Percentiles rank a stretch among this genome's conserved stretches.
phyloP scores from a whole-genome alignment of 2,797 vertebrate genomes.

The Ctenopoma multispine region DNA sequence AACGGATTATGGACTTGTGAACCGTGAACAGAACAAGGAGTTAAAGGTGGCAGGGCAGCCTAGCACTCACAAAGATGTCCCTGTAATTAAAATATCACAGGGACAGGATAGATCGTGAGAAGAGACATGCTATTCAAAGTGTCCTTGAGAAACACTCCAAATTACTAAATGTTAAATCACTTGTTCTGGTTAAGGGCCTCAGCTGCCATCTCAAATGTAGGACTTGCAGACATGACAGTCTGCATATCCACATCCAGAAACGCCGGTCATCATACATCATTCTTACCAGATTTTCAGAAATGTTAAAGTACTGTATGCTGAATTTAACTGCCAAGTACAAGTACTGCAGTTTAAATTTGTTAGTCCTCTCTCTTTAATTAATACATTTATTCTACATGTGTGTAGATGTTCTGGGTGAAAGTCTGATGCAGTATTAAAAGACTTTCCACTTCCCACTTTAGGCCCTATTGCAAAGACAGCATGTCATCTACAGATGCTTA shows the following conservation, averaged over 20 bases:
- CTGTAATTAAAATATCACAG: slow-evolving; percentile 52
- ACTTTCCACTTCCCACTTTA: slow-evolving; percentile 1
- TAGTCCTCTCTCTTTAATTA: neutral
- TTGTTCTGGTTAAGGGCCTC: neutral
- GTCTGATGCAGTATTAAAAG: neutral
- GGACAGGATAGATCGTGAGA: slow-evolving; percentile 44
- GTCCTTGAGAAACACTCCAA: slow-evolving; percentile 46
- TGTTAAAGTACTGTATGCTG: too few species aligned
- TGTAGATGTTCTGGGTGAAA: neutral
- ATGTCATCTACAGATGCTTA: neutral
- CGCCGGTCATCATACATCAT: too few species aligned
- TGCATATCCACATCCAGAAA: too few species aligned
- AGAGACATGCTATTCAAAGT: neutral
- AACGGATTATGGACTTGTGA: slow-evolving; percentile 50
- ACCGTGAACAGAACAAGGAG: slow-evolving; percentile 45
- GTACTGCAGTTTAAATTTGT: too few species aligned
- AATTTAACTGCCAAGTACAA: too few species aligned
- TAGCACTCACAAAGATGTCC: slow-evolving; percentile 20
- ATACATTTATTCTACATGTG: neutral
- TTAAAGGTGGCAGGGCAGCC: slow-evolving; percentile 31
- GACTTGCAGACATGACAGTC: neutral
- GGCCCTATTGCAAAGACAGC: too few species aligned
- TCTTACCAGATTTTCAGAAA: too few species aligned
- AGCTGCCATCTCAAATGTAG: neutral
- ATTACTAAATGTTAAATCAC: slow-evolving; percentile 15